Conservation (phyloP, 1,140 invertebrate genomes). For the Meteorus sp. region DNA sequence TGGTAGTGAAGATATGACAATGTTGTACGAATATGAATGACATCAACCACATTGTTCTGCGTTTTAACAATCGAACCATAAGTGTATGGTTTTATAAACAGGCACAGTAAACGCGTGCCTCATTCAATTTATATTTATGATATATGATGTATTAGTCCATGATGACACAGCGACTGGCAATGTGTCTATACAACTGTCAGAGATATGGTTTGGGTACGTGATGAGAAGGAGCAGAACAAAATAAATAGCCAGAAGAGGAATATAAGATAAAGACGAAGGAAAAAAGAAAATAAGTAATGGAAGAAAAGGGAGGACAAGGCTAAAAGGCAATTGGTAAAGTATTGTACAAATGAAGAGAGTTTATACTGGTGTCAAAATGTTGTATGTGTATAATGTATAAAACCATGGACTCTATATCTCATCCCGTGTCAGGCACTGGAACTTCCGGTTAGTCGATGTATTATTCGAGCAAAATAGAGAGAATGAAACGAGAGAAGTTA, state of each 20-base stretch:
- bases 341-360: not conserved
- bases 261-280: slow-evolving; percentile 29
- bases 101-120: slow-evolving; percentile 24
- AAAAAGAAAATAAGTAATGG: slow-evolving; percentile 22
- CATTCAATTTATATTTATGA: slow-evolving; percentile 42
- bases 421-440: slow-evolving; percentile 15
- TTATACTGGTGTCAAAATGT: too few species aligned
- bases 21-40: too few species aligned
- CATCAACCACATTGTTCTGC: too few species aligned
- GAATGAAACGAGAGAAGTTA: not conserved
- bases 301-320: not conserved
- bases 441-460: slow-evolving; percentile 14
- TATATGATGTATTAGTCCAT: slow-evolving; percentile 40
- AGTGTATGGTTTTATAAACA: not conserved
- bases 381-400: too few species aligned
- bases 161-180: slow-evolving; percentile 44
- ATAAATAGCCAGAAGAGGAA: not conserved
- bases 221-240: slow-evolving; percentile 14
- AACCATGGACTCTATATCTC: too few species aligned
- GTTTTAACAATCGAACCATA: too few species aligned
- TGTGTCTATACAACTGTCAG: too few species aligned
- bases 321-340: not conserved
- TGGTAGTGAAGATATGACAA: too few species aligned
- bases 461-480: slow-evolving; percentile 12
- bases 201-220: too few species aligned